Percentiles rank a stretch among this genome's conserved stretches.
phyloP scores from a whole-genome alignment of 1,140 invertebrate species.

The Telenomus remus region DNA sequence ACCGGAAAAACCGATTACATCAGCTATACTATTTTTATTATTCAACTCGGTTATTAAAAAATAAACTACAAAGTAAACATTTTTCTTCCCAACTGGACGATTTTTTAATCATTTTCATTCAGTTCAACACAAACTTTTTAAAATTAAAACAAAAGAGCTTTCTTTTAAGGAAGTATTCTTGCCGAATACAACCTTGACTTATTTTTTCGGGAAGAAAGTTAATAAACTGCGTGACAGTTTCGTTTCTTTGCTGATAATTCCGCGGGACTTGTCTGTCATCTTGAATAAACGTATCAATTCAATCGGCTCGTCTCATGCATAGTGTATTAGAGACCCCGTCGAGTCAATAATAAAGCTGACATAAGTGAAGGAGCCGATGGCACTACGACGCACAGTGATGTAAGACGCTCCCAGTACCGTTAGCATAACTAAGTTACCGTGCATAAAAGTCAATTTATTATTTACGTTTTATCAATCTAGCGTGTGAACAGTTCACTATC shows the following conservation, averaged over 20 bases:
- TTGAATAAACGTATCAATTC: conserved; percentile 53
- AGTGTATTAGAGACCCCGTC: conserved; percentile 49
- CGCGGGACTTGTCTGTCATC: conserved; percentile 43
- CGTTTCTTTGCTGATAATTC: conserved; percentile 40
- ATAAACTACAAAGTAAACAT: too few relatives aligned
- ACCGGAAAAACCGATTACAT: neutral
- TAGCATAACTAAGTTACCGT: conserved; percentile 24
- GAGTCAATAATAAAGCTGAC: conserved; percentile 44
- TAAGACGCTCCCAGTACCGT: conserved; percentile 18
- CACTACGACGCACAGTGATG: conserved; percentile 22
- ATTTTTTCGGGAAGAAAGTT: too few relatives aligned
- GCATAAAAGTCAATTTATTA: conserved; percentile 28
- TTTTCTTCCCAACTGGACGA: too few relatives aligned
- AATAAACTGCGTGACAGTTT: too few relatives aligned
- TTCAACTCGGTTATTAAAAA: too few relatives aligned
- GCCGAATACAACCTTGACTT: neutral
- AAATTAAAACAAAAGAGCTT: too few relatives aligned
- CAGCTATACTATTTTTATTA: too few relatives aligned
- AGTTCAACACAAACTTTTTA: too few relatives aligned
- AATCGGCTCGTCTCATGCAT: conserved; percentile 48
- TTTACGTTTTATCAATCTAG: conserved; percentile 30
- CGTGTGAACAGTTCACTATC: conserved; percentile 2
- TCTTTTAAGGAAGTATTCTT: neutral
- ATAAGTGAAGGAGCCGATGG: conserved; percentile 38
- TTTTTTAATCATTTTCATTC: too few relatives aligned